phyloP scores from a whole-genome alignment of 2,113 vertebrate genomes.

The Delphinapterus leucas region DNA sequence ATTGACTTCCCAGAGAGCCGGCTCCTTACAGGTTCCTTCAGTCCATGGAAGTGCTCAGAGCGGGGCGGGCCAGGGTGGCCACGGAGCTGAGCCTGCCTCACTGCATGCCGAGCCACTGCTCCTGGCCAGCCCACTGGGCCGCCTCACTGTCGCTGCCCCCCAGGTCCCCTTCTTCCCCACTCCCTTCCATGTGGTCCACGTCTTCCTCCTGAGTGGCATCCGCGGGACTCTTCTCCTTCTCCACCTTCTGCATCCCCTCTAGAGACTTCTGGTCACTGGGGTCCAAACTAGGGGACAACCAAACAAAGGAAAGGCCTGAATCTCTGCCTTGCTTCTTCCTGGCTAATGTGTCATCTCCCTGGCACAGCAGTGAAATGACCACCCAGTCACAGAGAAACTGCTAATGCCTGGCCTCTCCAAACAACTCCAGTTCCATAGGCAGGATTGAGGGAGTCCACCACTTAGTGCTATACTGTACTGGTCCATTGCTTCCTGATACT shows the following conservation, averaged over 20 bases:
- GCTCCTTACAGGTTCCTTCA: background rate
- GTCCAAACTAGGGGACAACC: conserved; percentile 88
- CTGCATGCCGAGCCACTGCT: conserved; percentile 99
- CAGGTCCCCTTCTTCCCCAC: conserved; percentile 97
- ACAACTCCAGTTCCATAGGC: background rate
- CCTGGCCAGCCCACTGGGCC: conserved; percentile 97
- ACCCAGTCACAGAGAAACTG: background rate
- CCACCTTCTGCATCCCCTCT: conserved; percentile 99
- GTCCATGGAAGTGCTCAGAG: conserved; percentile 1
- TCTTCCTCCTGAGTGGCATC: conserved; percentile 98
- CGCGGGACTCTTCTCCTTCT: conserved; percentile 97
- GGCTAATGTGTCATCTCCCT: conserved; percentile 11
- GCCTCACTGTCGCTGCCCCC: conserved; percentile 98
- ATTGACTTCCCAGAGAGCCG: conserved; percentile 25
- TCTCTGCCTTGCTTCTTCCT: conserved; percentile 41
- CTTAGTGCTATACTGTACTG: conserved; percentile 98
- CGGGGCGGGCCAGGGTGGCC: conserved; percentile 1
- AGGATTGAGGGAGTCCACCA: background rate
- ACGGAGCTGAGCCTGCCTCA: conserved; percentile 68
- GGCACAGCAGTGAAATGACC: background rate
- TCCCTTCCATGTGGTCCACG: conserved; percentile 98
- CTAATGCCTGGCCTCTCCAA: background rate
- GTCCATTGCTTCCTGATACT: conserved; percentile 99
- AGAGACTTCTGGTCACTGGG: conserved; percentile 98
- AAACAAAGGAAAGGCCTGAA: conserved; percentile 66